These are phyloP conservation scores for Balearica regulorum DNA, from an alignment of 2,797 vertebrate species.

Conservation along the genomic window DNA sequence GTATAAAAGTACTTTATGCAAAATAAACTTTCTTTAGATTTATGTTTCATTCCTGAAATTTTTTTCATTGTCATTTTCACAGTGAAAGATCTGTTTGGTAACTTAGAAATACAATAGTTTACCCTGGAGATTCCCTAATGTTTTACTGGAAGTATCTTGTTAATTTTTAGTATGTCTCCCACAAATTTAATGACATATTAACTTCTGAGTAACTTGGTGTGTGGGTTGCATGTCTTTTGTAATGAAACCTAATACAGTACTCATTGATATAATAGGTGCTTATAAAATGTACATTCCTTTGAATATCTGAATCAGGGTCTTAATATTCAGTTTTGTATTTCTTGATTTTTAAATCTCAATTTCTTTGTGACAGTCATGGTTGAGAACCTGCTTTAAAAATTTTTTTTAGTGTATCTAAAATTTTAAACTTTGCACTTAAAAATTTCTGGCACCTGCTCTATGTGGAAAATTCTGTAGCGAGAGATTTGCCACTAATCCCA, in stretches of 20 bases:
- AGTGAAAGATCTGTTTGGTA: not conserved
- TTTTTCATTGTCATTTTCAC: not conserved
- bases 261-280: not conserved
- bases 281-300: not conserved
- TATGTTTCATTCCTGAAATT: not conserved
- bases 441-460: not conserved
- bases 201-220: not conserved
- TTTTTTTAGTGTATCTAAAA: not conserved
- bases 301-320: not conserved
- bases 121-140: fast-evolving
- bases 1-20: not conserved
- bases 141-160: not conserved
- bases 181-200: not conserved
- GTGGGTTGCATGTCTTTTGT: not conserved
- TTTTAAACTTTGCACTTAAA: not conserved
- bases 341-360: not conserved
- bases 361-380: not conserved
- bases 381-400: not conserved
- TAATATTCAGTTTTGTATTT: not conserved
- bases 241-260: not conserved
- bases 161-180: not conserved
- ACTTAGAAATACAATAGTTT: not conserved
- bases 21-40: not conserved
- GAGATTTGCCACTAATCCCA: not conserved
- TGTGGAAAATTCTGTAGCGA: not conserved